Conservation (phyloP, 2,113 vertebrate species). For the Xiphophorus maculatus region DNA sequence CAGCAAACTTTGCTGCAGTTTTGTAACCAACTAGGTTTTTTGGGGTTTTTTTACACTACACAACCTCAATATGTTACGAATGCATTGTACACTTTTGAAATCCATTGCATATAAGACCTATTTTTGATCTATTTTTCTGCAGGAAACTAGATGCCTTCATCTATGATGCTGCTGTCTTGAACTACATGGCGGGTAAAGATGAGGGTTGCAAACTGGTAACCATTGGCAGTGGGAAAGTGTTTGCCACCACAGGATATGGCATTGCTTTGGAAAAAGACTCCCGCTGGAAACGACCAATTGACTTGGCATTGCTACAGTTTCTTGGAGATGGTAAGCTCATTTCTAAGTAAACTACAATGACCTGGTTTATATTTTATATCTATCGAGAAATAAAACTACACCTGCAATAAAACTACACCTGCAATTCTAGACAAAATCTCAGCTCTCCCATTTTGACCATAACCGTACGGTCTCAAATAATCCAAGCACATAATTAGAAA, state of each 20-base stretch:
- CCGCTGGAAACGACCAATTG: slow-evolving; percentile 92
- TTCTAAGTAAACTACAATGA: not conserved
- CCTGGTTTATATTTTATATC: not conserved
- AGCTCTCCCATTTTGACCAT: not conserved
- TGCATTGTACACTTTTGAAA: no score
- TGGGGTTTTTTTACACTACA: not conserved
- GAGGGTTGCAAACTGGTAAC: slow-evolving; percentile 98
- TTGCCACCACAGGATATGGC: slow-evolving; percentile 96
- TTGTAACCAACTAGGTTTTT: no score
- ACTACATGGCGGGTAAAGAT: slow-evolving; percentile 99
- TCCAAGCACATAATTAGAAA: not conserved
- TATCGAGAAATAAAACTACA: not conserved
- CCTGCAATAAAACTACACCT: not conserved
- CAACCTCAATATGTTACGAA: no score
- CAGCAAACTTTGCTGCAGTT: no score
- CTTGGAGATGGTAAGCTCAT: slow-evolving; percentile 88
- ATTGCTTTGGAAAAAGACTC: slow-evolving; percentile 97
- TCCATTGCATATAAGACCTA: not conserved
- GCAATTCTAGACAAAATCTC: not conserved
- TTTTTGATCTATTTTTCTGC: slow-evolving; percentile 8
- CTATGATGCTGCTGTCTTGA: slow-evolving; percentile 94
- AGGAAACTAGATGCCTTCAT: slow-evolving; percentile 98
- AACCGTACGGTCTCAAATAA: not conserved
- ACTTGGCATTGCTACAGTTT: slow-evolving; percentile 95
- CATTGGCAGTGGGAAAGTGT: slow-evolving; percentile 97